Conservation (phyloP, 2,888 invertebrate genomes). For the Acanthosepion lycidas region DNA sequence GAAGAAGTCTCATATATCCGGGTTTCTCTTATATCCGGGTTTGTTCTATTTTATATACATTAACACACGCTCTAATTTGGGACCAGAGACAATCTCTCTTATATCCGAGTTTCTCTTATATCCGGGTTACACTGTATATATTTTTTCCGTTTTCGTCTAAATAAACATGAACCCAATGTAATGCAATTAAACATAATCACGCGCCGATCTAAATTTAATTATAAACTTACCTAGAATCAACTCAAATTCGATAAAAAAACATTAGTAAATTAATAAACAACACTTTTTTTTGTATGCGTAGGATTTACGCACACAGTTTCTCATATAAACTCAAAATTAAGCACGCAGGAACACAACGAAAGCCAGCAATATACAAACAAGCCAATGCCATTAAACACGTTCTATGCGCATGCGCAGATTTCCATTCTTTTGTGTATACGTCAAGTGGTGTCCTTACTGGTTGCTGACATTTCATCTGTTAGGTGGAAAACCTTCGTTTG, state of each 20-base stretch:
- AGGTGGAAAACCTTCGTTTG: slow-evolving; percentile 18
- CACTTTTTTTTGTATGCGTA: neutral
- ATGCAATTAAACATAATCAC: neutral
- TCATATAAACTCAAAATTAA: neutral
- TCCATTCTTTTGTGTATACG: neutral
- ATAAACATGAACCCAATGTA: no score
- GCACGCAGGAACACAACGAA: neutral
- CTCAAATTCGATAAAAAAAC: neutral
- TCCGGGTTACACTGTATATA: no score
- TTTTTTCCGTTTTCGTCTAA: no score
- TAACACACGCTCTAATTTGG: no score
- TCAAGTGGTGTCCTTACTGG: neutral
- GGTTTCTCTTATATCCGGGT: no score
- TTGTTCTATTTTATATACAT: no score
- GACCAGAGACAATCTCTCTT: no score
- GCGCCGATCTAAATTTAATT: neutral
- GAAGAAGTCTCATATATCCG: no score
- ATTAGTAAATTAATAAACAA: no score
- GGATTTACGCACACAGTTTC: neutral
- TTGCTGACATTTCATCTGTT: neutral
- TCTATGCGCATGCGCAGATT: neutral
- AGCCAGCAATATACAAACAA: neutral
- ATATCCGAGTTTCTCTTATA: no score
- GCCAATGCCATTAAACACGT: neutral
- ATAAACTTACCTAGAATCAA: neutral